A percentile compares a stretch with the other conserved stretches of the same genome.
These are phyloP conservation scores for Ischnus inquisitorius DNA, from an alignment of 2,888 invertebrate genomes.

Conservation along the genomic window DNA sequence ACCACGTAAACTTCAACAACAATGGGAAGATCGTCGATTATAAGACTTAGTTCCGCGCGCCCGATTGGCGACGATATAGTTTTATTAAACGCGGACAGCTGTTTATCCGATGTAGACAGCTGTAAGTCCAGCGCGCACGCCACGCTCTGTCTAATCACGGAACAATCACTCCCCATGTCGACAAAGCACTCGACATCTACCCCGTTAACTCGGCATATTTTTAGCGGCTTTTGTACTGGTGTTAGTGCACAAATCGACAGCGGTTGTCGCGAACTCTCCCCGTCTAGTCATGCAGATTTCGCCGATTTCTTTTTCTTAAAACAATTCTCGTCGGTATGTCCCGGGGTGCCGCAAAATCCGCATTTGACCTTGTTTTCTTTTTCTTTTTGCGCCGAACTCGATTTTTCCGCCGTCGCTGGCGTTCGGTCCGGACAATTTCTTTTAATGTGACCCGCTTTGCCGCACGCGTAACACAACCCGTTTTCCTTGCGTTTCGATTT, in stretches of 20 bases:
- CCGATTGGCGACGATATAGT: constrained; percentile 23
- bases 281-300: constrained; percentile 15
- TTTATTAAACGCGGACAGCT: constrained; percentile 29
- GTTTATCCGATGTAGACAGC: neutral
- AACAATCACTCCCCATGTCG: too few species aligned
- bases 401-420: neutral
- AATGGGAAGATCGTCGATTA: constrained; percentile 41
- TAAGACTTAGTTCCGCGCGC: neutral
- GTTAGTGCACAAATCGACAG: neutral
- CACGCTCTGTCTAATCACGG: constrained; percentile 17
- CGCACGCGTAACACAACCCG: neutral
- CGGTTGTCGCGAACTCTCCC: neutral
- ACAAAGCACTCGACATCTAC: constrained; percentile 29
- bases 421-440: neutral
- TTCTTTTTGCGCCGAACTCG: neutral
- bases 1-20: constrained; percentile 25
- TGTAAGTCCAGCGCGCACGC: constrained; percentile 10
- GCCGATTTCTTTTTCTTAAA: constrained; percentile 12
- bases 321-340: constrained; percentile 6
- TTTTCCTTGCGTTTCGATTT: neutral
- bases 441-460: constrained; percentile 13
- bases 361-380: constrained; percentile 5
- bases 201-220: constrained; percentile 19
- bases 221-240: constrained; percentile 22
- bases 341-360: constrained; percentile 15